These are phyloP conservation scores for Lasioglossum pauxillum DNA, from an alignment of 2,888 invertebrate genomes.

Conservation along the genomic window DNA sequence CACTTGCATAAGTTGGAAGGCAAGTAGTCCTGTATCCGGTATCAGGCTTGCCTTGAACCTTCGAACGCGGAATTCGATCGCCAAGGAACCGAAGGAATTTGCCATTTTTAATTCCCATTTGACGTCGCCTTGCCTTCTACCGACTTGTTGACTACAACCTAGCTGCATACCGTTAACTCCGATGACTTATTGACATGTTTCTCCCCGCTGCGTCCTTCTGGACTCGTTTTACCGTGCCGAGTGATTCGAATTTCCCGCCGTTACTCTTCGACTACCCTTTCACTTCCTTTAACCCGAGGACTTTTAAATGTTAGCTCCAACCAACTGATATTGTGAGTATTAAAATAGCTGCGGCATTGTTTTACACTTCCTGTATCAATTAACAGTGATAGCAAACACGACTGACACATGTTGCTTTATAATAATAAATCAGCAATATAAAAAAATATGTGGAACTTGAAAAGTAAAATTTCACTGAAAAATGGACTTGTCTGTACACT, in stretches of 20 bases:
- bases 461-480: neutral
- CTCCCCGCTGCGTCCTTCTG: slow-evolving; percentile 13
- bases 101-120: slow-evolving; percentile 20
- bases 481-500: neutral
- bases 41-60: slow-evolving; percentile 72
- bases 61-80: slow-evolving; percentile 64
- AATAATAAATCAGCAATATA: neutral
- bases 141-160: slow-evolving; percentile 11
- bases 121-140: slow-evolving; percentile 1
- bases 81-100: slow-evolving; percentile 35
- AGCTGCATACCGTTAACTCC: slow-evolving; percentile 29
- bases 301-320: neutral
- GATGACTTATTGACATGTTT: neutral
- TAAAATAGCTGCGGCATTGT: neutral
- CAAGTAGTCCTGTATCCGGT: slow-evolving; percentile 56
- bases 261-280: neutral
- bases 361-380: neutral
- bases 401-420: neutral
- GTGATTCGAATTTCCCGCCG: neutral
- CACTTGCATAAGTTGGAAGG: slow-evolving; percentile 31
- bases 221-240: neutral
- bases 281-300: neutral
- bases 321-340: neutral
- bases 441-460: neutral
- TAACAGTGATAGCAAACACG: neutral